Percentiles rank a stretch among this genome's conserved stretches.
phyloP scores from a whole-genome alignment of 2,797 vertebrate genomes.

The Pelodytes ibericus region DNA sequence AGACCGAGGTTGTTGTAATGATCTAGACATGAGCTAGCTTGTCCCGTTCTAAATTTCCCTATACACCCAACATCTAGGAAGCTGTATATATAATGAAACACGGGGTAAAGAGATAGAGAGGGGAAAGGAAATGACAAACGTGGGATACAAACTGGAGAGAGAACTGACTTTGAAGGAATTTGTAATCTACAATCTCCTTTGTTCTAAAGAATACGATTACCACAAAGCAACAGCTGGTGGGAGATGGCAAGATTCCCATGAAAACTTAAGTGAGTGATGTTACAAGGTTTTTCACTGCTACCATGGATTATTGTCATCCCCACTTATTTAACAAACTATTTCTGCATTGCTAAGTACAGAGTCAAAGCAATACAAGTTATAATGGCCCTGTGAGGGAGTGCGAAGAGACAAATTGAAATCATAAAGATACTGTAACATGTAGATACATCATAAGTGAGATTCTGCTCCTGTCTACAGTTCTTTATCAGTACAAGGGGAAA shows the following conservation, averaged over 20 bases:
- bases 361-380: too few species aligned
- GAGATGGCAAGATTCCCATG: conserved; percentile 4
- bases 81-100: not conserved
- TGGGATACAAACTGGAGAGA: not conserved
- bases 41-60: not conserved
- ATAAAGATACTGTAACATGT: too few species aligned
- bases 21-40: not conserved
- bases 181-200: not conserved
- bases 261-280: not conserved
- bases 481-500: too few species aligned
- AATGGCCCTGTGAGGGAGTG: too few species aligned
- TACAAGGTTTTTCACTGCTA: not conserved
- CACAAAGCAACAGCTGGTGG: conserved; percentile 3
- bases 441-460: too few species aligned
- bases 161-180: not conserved
- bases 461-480: too few species aligned
- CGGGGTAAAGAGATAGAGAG: not conserved
- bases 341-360: too few species aligned
- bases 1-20: not conserved
- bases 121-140: not conserved
- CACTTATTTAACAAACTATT: too few species aligned
- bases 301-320: too few species aligned
- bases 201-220: not conserved
- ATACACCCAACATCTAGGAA: not conserved
- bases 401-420: too few species aligned